These are phyloP conservation scores for Chrysotoxum bicinctum DNA, from an alignment of 2,888 invertebrate genomes.

Conservation along the genomic window DNA sequence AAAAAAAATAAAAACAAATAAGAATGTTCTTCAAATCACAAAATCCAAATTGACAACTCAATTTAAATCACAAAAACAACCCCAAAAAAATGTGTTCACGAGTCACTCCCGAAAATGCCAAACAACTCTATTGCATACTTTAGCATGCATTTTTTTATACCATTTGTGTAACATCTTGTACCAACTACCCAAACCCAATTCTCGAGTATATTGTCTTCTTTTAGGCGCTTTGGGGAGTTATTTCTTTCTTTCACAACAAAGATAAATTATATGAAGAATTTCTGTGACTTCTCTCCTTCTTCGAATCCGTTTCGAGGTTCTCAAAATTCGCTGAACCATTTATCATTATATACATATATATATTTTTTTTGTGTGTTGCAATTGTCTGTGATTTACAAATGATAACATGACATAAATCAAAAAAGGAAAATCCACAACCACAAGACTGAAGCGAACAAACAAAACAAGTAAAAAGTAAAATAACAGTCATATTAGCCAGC, in stretches of 20 bases:
- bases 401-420: slow-evolving; percentile 70
- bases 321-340: slow-evolving; percentile 24
- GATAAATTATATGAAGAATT: background rate
- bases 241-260: background rate
- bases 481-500: slow-evolving; percentile 61
- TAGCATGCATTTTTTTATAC: slow-evolving; percentile 19
- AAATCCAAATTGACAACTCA: background rate
- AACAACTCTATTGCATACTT: slow-evolving; percentile 65
- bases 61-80: background rate
- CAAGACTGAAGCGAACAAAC: slow-evolving; percentile 10
- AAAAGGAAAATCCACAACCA: slow-evolving; percentile 17
- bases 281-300: background rate
- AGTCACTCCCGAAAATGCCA: background rate
- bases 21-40: background rate
- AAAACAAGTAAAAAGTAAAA: slow-evolving; percentile 5
- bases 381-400: slow-evolving; percentile 66
- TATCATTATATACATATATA: slow-evolving; percentile 62
- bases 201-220: slow-evolving; percentile 30
- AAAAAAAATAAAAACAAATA: background rate
- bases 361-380: slow-evolving; percentile 25
- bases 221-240: slow-evolving; percentile 44
- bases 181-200: slow-evolving; percentile 6
- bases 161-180: slow-evolving; percentile 9
- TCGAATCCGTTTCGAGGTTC: background rate
- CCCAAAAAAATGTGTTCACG: background rate